Base-by-base conservation (phyloP, 2,113 vertebrate genomes). In the Bolborhynchus lineola region DNA sequence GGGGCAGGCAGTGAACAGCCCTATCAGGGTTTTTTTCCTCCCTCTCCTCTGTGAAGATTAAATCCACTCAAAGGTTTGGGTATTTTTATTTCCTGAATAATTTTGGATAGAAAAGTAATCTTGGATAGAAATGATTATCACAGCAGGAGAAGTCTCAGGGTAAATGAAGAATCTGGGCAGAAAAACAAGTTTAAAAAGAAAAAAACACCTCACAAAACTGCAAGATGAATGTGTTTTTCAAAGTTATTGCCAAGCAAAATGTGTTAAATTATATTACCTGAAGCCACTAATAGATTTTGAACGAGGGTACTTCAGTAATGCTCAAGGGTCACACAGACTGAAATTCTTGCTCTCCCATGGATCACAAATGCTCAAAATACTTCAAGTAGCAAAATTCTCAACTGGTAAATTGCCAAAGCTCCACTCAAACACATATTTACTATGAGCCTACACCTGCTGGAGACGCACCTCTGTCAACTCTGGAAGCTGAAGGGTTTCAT, bases 131-230 rank as follows among this genome's bases (percentile, higher is more conserved):
- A 94, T 90, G 2, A 88, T 93, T 86, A 91, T 87, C 91, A 89
- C 72, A 92, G 82, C 86, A 33, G 84, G 78, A 88, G 24, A 93
- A 86, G 59, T 80, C 83, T 95, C 94, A 70, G 46, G 67, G 89
- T 90, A 97, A 97, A 96, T 78, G 88, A 95, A 90, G 62, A 93
- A 93, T 89, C 88, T 88, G 85, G 81, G 95, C 65, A 87, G 79
- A 49, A 60, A 89, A 88, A 82, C 47, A 49, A 72, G 41, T 44
- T 78, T 53, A 33, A 39, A 46, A 52, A 77, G 67, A 78, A 70
- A 95, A 64, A 95, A 89, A 21, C 13, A 89, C 24, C 80, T 79
- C 83, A 85, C 24, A 59, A 29, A 92, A 91, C 25, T 15, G 4
- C 62, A 90, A 71, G 33, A 78, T 55, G 46, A 74, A 79, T 52